Conservation (phyloP, 2,888 invertebrate species). For the Andrena minutula region DNA sequence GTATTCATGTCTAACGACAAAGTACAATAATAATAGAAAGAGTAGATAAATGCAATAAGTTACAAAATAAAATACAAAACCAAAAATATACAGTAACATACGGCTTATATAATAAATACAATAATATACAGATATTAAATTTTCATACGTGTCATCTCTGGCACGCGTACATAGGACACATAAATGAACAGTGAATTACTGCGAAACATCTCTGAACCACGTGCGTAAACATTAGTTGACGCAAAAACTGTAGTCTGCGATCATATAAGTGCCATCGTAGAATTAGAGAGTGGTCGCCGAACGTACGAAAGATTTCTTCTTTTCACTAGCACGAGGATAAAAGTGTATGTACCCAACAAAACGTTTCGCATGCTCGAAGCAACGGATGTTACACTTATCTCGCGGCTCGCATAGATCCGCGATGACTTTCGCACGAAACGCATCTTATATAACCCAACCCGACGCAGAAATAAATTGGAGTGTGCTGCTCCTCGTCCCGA, state of each 20-base stretch:
- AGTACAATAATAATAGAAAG: too few relatives aligned
- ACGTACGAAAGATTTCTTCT: slow-evolving; percentile 10
- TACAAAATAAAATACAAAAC: too few relatives aligned
- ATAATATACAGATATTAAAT: too few relatives aligned
- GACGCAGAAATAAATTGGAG: background rate
- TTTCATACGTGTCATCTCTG: too few relatives aligned
- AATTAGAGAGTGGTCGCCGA: slow-evolving; percentile 1
- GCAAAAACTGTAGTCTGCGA: background rate
- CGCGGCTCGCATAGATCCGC: slow-evolving; percentile 5
- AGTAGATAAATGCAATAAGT: too few relatives aligned
- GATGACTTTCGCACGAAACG: slow-evolving; percentile 46
- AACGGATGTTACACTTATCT: slow-evolving; percentile 53
- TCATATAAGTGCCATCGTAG: background rate
- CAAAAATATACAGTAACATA: too few relatives aligned
- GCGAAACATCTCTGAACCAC: background rate
- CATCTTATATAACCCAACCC: slow-evolving; percentile 30
- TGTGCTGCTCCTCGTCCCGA: background rate
- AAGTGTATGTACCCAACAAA: slow-evolving; percentile 16
- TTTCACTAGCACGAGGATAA: background rate
- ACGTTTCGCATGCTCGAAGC: slow-evolving; percentile 19
- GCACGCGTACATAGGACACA: too few relatives aligned
- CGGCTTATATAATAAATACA: too few relatives aligned
- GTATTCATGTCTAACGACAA: too few relatives aligned
- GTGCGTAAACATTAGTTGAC: background rate
- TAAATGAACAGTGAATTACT: too few relatives aligned